Percentiles rank a stretch among this genome's conserved stretches.
These are phyloP conservation scores for Allacma fusca DNA, from an alignment of 2,888 invertebrate species.

Conservation along the genomic window DNA sequence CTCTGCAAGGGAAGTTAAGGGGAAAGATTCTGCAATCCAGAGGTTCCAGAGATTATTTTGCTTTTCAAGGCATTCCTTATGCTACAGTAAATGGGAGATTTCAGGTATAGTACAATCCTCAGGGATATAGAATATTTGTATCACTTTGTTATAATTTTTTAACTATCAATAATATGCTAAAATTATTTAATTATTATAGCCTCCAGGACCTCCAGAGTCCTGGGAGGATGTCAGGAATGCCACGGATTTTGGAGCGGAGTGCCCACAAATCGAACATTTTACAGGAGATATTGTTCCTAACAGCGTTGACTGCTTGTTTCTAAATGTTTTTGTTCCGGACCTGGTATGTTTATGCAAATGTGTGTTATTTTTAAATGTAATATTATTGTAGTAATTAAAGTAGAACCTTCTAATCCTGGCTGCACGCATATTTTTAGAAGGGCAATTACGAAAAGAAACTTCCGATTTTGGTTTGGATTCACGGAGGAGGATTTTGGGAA, in stretches of 20 bases:
- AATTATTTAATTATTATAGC: neutral
- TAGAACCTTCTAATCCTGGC: too few relatives aligned
- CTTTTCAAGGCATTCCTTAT: neutral
- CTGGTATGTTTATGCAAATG: too few relatives aligned
- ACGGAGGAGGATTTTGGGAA: slow-evolving; percentile 35
- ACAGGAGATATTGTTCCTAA: neutral
- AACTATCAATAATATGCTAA: too few relatives aligned
- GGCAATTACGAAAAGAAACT: neutral
- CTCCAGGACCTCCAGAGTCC: neutral
- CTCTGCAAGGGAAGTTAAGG: neutral
- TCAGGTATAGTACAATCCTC: neutral
- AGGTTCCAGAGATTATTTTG: neutral
- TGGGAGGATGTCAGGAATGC: neutral
- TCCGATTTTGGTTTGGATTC: slow-evolving; percentile 36
- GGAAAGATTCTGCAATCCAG: neutral
- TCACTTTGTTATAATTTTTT: neutral
- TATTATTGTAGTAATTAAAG: neutral
- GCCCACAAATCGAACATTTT: neutral
- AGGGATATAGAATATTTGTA: neutral
- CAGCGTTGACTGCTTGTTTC: slow-evolving; percentile 23
- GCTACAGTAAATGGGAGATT: neutral
- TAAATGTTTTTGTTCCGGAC: slow-evolving; percentile 21
- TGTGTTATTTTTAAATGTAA: too few relatives aligned
- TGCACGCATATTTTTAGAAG: neutral
- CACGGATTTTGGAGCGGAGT: neutral